Conservation (phyloP, 2,113 vertebrate genomes). For the Paedocypris sp. region DNA sequence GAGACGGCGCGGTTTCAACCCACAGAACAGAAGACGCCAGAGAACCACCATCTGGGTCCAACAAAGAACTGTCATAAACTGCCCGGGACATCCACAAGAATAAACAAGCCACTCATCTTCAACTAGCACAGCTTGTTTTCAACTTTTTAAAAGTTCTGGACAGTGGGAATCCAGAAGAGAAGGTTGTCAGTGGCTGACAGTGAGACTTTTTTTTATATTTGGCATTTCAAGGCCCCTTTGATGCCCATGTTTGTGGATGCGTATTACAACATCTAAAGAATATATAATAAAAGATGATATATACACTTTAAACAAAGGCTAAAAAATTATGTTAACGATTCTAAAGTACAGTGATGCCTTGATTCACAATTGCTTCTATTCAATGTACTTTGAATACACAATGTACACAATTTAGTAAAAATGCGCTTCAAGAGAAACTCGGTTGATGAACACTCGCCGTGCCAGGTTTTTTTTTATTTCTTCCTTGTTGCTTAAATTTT, state of each 20-base stretch:
- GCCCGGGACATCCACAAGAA: constrained; percentile 22
- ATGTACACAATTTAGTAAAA: too few species aligned
- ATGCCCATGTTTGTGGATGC: neutral
- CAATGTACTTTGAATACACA: too few species aligned
- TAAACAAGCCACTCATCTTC: constrained; percentile 28
- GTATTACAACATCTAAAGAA: too few species aligned
- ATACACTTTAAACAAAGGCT: too few species aligned
- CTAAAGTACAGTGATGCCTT: too few species aligned
- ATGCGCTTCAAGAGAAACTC: too few species aligned
- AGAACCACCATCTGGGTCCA: constrained; percentile 29
- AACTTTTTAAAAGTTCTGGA: constrained; percentile 23
- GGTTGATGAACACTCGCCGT: too few species aligned
- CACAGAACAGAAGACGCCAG: constrained; percentile 19
- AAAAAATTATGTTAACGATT: too few species aligned
- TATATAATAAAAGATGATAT: too few species aligned
- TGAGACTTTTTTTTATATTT: neutral
- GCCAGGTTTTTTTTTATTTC: too few species aligned
- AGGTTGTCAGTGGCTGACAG: constrained; percentile 4
- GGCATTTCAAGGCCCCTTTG: neutral
- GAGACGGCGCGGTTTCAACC: constrained; percentile 19
- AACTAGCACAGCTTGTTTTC: constrained; percentile 12
- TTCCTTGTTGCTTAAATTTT: too few species aligned
- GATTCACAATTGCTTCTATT: too few species aligned
- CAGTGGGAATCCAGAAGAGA: neutral
- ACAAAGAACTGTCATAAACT: constrained; percentile 34